Base-by-base conservation (phyloP, 1,140 invertebrate genomes). In the Drosophila burlai region DNA sequence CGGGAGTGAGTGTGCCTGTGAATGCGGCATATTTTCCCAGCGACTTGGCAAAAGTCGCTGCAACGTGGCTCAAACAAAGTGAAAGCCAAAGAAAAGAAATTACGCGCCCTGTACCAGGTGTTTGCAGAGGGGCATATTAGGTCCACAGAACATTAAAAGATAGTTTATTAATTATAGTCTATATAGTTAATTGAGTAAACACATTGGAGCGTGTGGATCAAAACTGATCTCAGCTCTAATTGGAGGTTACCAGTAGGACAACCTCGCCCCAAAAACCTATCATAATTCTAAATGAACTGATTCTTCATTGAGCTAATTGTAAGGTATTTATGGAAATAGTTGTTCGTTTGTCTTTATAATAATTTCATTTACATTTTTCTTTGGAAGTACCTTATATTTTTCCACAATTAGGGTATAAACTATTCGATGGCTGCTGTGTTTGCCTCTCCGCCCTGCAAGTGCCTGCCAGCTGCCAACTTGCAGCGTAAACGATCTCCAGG, bases 21-120 rank as follows among this genome's bases (percentile, higher is more conserved):
- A 90, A 84, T 90, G 84, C 91, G 86, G 80, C 85, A 81, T 84
- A 91, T 89, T 90, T 91, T 90, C 77, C 89, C 75, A 84, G 75
- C 83, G 86, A 91, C 83, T 91, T 91, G 83, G 86, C 83, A 89
- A 80, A 76, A 90, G 83, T 83, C 75, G 76, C 76, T 81, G 87
- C 75, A 86, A 65, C 55, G 57, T 78, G 60, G 68, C 85, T 64
- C 63, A 69, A 89, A 89, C 85, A 89, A 89, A 89, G 79, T 85
- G 66, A 90, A 87, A 81, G 74, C 81, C 76, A 79, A 87, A 87
- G 84, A 89, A 87, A 87, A 90, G 84, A 90, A 89, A 90, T 89
- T 81, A 84, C 66, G 45, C 68, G 74, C 61, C 59, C 74, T 43
- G 59, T 50, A 13, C 10, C n/a, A 61, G 43, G 34, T 38, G 36